phyloP scores from a whole-genome alignment of 2,113 vertebrate species.

The Tympanuchus pallidicinctus region DNA sequence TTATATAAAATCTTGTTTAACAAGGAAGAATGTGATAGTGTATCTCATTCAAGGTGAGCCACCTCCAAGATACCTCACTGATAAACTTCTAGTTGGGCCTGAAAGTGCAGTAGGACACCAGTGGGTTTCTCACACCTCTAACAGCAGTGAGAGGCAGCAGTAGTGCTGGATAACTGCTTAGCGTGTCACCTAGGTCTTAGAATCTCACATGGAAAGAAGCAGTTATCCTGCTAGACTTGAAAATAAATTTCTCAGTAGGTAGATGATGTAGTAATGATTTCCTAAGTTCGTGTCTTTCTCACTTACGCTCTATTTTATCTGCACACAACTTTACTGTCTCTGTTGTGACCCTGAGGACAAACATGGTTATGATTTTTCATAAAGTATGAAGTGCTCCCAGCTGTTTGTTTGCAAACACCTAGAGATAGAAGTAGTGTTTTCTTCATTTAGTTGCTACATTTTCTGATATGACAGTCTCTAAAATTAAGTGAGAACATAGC shows the following conservation, averaged over 20 bases:
- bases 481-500: neutral
- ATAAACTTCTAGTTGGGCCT: slow-evolving; percentile 60
- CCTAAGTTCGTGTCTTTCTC: neutral
- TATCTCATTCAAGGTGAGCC: slow-evolving; percentile 71
- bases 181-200: neutral
- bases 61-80: slow-evolving; percentile 58
- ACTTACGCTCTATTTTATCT: neutral
- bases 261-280: neutral
- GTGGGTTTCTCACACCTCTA: slow-evolving; percentile 35
- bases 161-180: slow-evolving; percentile 30
- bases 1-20: slow-evolving; percentile 73
- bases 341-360: neutral
- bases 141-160: slow-evolving; percentile 16
- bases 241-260: neutral
- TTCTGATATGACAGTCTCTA: neutral
- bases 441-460: neutral
- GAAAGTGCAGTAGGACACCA: slow-evolving; percentile 14
- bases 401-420: neutral
- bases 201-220: neutral
- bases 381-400: neutral
- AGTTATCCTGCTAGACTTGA: neutral
- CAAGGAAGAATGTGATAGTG: slow-evolving; percentile 60
- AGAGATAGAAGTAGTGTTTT: neutral
- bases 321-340: neutral
- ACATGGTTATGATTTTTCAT: neutral